These are phyloP conservation scores for Pristionchus fissidentatus DNA, from an alignment of 2,888 invertebrate genomes.

Conservation along the genomic window DNA sequence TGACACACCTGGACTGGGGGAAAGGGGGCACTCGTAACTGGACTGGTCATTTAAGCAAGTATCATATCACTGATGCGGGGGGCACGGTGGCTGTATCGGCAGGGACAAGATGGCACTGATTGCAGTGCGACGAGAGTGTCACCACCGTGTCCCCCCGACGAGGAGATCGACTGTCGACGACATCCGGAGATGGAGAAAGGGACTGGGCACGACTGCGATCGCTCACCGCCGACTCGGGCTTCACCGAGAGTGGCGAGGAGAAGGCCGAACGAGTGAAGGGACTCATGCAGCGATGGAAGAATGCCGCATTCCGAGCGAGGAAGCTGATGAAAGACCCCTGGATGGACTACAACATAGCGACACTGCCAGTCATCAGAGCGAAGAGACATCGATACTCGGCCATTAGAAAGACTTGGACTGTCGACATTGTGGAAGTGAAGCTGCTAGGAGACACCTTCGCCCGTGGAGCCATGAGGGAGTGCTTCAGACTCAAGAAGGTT, in stretches of 20 bases:
- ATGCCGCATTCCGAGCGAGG: slow-evolving; percentile 58
- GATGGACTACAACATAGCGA: slow-evolving; percentile 78
- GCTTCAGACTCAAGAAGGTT: slow-evolving; percentile 79
- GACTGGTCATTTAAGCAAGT: slow-evolving; percentile 33
- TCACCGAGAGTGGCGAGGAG: slow-evolving; percentile 35
- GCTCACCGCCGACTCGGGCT: slow-evolving; percentile 49
- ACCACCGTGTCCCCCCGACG: slow-evolving; percentile 46
- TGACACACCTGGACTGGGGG: slow-evolving; percentile 36
- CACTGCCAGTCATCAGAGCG: slow-evolving; percentile 77
- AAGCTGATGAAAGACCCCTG: slow-evolving; percentile 78
- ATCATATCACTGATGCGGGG: too few relatives aligned
- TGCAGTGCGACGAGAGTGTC: slow-evolving; percentile 20
- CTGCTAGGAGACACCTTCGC: slow-evolving; percentile 78
- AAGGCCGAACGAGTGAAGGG: slow-evolving; percentile 50
- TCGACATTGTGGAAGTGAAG: slow-evolving; percentile 78
- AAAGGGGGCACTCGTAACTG: slow-evolving; percentile 1
- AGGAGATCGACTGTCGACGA: slow-evolving; percentile 50
- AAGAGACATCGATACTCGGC: slow-evolving; percentile 79
- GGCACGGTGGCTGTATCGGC: slow-evolving; percentile 19
- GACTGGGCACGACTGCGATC: slow-evolving; percentile 52
- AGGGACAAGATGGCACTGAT: slow-evolving; percentile 15
- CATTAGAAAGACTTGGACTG: slow-evolving; percentile 78
- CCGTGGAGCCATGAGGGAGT: slow-evolving; percentile 80
- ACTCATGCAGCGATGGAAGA: slow-evolving; percentile 62
- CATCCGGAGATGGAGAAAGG: slow-evolving; percentile 44